These are phyloP conservation scores for Salminus brasiliensis DNA, from an alignment of 2,113 vertebrate genomes.

Conservation along the genomic window DNA sequence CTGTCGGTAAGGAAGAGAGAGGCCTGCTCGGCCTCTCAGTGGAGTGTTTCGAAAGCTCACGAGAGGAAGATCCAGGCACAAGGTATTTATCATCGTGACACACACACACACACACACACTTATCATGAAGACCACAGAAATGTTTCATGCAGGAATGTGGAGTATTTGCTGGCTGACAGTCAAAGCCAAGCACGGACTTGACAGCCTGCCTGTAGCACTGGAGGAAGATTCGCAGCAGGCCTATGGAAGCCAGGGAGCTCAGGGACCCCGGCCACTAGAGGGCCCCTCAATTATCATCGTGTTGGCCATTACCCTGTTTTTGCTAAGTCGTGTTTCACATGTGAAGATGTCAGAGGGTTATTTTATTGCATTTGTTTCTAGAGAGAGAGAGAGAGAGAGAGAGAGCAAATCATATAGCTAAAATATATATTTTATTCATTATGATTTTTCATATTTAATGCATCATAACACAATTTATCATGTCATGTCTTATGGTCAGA, in stretches of 20 bases:
- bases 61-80: slow-evolving; percentile 7
- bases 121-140: slow-evolving; percentile 51
- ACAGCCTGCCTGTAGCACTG: slow-evolving; percentile 35
- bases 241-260: not conserved
- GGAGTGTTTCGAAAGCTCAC: not conserved
- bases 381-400: too few relatives aligned
- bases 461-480: too few relatives aligned
- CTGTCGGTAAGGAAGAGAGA: not conserved
- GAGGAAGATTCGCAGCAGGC: not conserved
- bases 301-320: too few relatives aligned
- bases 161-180: slow-evolving; percentile 61
- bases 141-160: slow-evolving; percentile 67
- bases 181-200: slow-evolving; percentile 71
- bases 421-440: too few relatives aligned
- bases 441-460: too few relatives aligned
- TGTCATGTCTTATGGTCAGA: too few relatives aligned
- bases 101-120: slow-evolving; percentile 22
- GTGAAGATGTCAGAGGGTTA: too few relatives aligned
- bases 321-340: too few relatives aligned
- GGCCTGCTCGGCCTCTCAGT: not conserved
- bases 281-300: too few relatives aligned
- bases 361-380: too few relatives aligned
- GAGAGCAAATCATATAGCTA: too few relatives aligned
- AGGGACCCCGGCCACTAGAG: too few relatives aligned
- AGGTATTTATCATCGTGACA: slow-evolving; percentile 16